Evolutionary conservation across 2,113 vertebrate genomes (phyloP).

Genomic region (Epinephelus cyanopodus): DNA sequence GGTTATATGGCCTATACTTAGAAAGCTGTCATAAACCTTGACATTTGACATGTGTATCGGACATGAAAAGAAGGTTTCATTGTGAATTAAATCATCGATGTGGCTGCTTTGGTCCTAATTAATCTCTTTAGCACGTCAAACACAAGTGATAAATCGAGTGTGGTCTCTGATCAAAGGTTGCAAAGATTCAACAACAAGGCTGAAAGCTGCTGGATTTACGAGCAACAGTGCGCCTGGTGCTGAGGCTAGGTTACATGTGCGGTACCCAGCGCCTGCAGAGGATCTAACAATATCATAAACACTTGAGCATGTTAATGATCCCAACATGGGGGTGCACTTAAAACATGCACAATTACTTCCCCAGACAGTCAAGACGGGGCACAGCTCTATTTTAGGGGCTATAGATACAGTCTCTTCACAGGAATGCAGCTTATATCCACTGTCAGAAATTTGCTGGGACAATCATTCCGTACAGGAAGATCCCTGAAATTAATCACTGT

Average conservation of each 20-base stretch:
- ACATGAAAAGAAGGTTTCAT: conserved; percentile 67
- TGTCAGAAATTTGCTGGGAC: conserved; percentile 1
- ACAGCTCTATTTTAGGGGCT: conserved; percentile 36
- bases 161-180: conserved; percentile 24
- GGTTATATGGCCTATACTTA: conserved; percentile 77
- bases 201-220: conserved; percentile 48
- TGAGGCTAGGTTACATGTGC: not conserved
- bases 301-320: conserved; percentile 10
- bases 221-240: conserved; percentile 1
- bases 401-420: not conserved
- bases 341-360: conserved; percentile 12
- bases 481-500: conserved; percentile 7
- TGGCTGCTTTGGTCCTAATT: conserved; percentile 57
- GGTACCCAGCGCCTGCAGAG: not conserved
- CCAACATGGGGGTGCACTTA: conserved; percentile 6
- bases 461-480: not conserved
- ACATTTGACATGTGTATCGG: conserved; percentile 78
- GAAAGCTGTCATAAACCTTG: conserved; percentile 79
- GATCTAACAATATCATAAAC: conserved; percentile 15
- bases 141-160: conserved; percentile 45
- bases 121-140: conserved; percentile 61
- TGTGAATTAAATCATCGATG: conserved; percentile 51
- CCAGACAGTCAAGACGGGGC: conserved; percentile 25
- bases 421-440: conserved; percentile 31
- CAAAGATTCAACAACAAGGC: conserved; percentile 34